Evolutionary conservation across 2,888 invertebrate species (phyloP).

Genomic region (Aspidiotus destructor): DNA sequence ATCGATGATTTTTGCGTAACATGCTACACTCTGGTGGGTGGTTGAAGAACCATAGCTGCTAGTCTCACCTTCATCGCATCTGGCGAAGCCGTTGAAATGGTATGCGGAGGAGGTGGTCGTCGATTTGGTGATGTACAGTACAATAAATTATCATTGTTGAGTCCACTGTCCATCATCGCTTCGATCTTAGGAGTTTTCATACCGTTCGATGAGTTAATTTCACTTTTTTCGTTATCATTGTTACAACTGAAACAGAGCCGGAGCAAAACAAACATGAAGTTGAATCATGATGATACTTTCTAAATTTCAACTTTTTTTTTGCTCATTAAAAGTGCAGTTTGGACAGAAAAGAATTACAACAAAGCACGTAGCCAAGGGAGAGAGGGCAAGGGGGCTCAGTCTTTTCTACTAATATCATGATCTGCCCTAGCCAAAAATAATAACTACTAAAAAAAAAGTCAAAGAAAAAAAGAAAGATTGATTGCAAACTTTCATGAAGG

Average conservation of each 20-base stretch:
- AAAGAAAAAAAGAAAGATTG: not conserved
- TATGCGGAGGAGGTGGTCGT: slow-evolving; percentile 33
- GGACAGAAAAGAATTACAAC: not conserved
- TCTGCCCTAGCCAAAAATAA: too few species aligned
- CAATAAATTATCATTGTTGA: slow-evolving; percentile 42
- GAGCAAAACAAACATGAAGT: slow-evolving; percentile 4
- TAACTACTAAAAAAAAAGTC: too few species aligned
- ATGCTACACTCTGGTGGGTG: slow-evolving; percentile 71
- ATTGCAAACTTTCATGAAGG: not conserved
- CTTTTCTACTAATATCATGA: not conserved
- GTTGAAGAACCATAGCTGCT: slow-evolving; percentile 80
- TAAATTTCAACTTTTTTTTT: too few species aligned
- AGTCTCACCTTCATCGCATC: slow-evolving; percentile 82
- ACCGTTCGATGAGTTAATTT: slow-evolving; percentile 39
- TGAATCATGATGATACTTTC: too few species aligned
- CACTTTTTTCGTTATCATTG: slow-evolving; percentile 43
- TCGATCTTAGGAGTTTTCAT: slow-evolving; percentile 38
- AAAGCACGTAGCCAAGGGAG: not conserved
- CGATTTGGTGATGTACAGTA: slow-evolving; percentile 36
- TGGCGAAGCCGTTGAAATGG: slow-evolving; percentile 39
- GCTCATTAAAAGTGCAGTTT: not conserved
- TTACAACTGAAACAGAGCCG: slow-evolving; percentile 35
- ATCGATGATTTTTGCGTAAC: slow-evolving; percentile 11
- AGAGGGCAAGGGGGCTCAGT: too few species aligned
- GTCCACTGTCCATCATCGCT: slow-evolving; percentile 32